These are phyloP conservation scores for Caenorhabditis imperialis DNA, from an alignment of 2,888 invertebrate species.

Conservation along the genomic window DNA sequence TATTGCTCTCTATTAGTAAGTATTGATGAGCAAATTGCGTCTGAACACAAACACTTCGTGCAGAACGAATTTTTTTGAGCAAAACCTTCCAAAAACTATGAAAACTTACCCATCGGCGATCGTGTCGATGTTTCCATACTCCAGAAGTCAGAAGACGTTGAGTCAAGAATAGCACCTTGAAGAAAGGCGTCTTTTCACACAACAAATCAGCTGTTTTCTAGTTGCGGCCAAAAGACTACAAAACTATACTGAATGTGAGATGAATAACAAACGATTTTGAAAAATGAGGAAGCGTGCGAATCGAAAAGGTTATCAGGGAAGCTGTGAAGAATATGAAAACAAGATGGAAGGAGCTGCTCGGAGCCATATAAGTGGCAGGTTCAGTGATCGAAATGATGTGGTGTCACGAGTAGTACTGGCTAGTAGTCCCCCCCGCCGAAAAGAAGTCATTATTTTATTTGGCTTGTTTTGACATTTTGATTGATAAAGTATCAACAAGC, in stretches of 20 bases:
- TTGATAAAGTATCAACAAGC: no score
- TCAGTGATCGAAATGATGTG: slow-evolving; percentile 1
- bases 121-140: neutral
- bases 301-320: slow-evolving; percentile 6
- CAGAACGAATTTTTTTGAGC: no score
- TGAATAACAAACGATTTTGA: neutral
- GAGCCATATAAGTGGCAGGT: slow-evolving; percentile 30
- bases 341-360: neutral
- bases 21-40: no score
- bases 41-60: no score
- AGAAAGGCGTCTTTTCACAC: neutral
- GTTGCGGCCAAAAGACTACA: slow-evolving; percentile 1
- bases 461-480: neutral
- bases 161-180: no score
- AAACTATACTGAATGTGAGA: neutral
- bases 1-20: no score
- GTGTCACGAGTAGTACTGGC: neutral
- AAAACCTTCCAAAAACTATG: neutral
- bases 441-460: no score
- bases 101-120: slow-evolving; percentile 1
- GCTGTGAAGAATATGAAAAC: slow-evolving; percentile 4
- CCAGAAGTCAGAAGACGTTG: neutral
- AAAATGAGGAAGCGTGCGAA: slow-evolving; percentile 13
- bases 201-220: slow-evolving; percentile 13
- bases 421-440: no score